These are phyloP conservation scores for Eleutherodactylus coqui DNA, from an alignment of 2,797 vertebrate species.

Conservation along the genomic window DNA sequence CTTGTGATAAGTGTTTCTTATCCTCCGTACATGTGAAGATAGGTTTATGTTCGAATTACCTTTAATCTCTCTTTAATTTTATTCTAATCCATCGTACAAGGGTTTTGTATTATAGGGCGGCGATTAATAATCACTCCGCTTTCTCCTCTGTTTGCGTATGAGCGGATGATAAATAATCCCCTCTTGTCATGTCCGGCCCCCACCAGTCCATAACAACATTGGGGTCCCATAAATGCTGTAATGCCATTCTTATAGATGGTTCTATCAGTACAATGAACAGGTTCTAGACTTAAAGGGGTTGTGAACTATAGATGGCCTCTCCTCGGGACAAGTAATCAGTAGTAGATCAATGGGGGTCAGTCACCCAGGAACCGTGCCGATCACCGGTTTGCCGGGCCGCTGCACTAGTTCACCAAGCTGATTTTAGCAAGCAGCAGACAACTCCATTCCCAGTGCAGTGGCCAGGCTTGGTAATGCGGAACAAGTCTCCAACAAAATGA, in stretches of 20 bases:
- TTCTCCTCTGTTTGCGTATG: slow-evolving; percentile 9
- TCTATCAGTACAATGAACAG: no score
- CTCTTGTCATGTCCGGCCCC: not conserved
- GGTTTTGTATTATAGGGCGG: slow-evolving; percentile 29
- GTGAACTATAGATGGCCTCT: no score
- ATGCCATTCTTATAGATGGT: not conserved
- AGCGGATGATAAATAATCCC: not conserved
- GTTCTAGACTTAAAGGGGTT: no score
- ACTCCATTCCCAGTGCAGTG: no score
- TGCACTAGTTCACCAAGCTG: no score
- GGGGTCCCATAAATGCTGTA: not conserved
- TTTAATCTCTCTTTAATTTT: slow-evolving; percentile 46
- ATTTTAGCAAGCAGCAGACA: no score
- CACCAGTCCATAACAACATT: not conserved
- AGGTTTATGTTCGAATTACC: slow-evolving; percentile 30
- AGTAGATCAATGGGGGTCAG: no score
- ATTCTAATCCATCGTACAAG: slow-evolving; percentile 27
- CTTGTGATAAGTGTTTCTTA: slow-evolving; percentile 23
- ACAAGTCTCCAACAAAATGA: no score
- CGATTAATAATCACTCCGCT: slow-evolving; percentile 15
- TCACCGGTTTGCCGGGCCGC: no score
- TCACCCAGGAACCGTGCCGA: no score
- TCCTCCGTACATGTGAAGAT: slow-evolving; percentile 9
- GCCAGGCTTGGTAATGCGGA: no score
- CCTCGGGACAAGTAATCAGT: no score